Evolutionary conservation across 2,888 invertebrate species (phyloP), one percentile per base, ranked within the genome.

Genomic region (Tuberolachnus salignus): DNA sequence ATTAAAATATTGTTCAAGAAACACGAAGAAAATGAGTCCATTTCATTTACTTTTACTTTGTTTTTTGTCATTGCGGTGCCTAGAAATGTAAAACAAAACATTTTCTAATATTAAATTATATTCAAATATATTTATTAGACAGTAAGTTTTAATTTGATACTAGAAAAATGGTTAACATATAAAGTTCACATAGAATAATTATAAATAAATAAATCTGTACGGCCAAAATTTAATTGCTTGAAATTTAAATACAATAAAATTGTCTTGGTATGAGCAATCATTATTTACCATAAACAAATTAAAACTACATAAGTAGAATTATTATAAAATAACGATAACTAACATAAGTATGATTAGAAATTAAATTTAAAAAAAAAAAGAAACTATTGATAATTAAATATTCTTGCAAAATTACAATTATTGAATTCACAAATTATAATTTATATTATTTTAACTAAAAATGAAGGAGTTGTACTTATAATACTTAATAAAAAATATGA

Each of bases 71-170:
- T 75, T 75, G 66, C 75, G 57, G 19, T 75, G 75, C 75, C 75
- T 75, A 75, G 57, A 75, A 75, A 75, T 75, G 46, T 63, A 75
- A 49, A 75, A 75, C 66, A 75, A 75, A 75, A 74, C 53, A 75
- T 66, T 75, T 66, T 67, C 8, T n/a, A 57, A 46, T 46, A 57
- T 67, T 67, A 75, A 57, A 57, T 46, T 14, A 11, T 73, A 63
- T 73, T 73, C 53, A 63, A 21, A 55, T 44, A 1, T 67, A 46
- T 75, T 75, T 75, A 75, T 75, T 74, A 53, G n/a, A n/a, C n/a
- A n/a, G n/a, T n/a, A n/a, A 74, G 21, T 23, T 64, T 74, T 72
- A 51, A 72, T 67, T 53, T n/a, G 42, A 53, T 53, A 74, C 16
- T 51, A 66, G 26, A 66, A 64, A 44, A 64, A 55, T 44, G 21